These are phyloP conservation scores for Erythrocercus mccallii DNA, from an alignment of 2,113 vertebrate species.

Conservation along the genomic window DNA sequence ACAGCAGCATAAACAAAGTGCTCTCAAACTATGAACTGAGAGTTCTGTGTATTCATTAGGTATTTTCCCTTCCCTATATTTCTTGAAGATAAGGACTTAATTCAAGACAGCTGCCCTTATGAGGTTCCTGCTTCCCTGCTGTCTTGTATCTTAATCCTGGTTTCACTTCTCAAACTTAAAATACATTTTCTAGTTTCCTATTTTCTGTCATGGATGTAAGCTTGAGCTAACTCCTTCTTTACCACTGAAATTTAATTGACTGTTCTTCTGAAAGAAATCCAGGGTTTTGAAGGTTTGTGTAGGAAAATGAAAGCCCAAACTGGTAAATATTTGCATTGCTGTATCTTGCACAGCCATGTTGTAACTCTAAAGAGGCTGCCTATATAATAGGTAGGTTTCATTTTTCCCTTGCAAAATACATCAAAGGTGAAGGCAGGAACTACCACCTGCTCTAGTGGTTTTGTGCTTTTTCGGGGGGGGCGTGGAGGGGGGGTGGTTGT, in stretches of 20 bases:
- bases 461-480: fast-evolving
- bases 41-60: neutral
- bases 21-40: neutral
- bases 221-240: neutral
- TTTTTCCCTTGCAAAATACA: neutral
- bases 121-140: neutral
- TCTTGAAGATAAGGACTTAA: neutral
- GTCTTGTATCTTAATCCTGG: neutral
- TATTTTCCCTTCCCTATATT: neutral
- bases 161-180: neutral
- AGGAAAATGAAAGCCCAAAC: neutral
- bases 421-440: neutral
- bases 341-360: neutral
- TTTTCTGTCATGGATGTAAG: neutral
- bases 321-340: neutral
- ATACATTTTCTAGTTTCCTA: neutral
- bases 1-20: neutral
- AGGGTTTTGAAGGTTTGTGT: neutral
- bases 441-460: neutral
- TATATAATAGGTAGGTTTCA: neutral
- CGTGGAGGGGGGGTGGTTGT: no score
- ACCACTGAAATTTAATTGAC: neutral
- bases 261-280: neutral
- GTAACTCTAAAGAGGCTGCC: neutral
- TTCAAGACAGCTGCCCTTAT: neutral